These are phyloP conservation scores for Myotis daubentonii DNA, from an alignment of 2,797 vertebrate genomes.

Conservation along the genomic window DNA sequence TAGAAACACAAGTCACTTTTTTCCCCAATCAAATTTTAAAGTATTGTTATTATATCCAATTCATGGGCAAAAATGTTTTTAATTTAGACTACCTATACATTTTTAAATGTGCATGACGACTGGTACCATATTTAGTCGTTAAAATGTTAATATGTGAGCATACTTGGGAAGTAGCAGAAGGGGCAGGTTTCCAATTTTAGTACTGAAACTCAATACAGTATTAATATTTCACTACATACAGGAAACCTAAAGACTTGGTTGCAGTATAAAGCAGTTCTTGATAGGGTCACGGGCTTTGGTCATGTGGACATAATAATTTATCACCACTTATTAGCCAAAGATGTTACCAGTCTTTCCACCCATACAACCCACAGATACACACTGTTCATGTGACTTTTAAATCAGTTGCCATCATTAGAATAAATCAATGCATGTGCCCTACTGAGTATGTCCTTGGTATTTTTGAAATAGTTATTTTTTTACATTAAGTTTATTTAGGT, in stretches of 20 bases:
- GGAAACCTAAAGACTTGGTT: background rate
- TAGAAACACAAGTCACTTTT: conserved; percentile 24
- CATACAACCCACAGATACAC: background rate
- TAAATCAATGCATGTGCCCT: background rate
- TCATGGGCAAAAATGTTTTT: conserved; percentile 9
- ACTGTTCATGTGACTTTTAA: background rate
- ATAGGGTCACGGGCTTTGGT: background rate
- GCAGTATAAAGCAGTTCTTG: background rate
- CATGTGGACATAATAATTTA: background rate
- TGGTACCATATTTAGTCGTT: background rate
- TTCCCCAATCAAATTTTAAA: conserved; percentile 36
- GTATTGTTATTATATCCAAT: background rate
- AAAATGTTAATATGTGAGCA: conserved; percentile 21
- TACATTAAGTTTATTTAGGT: background rate
- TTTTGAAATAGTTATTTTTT: conserved; percentile 35
- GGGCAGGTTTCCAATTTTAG: conserved; percentile 3
- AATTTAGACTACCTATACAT: conserved; percentile 10
- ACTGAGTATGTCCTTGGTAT: background rate
- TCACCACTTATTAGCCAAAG: background rate
- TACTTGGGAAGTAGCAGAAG: conserved; percentile 39
- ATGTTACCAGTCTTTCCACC: background rate
- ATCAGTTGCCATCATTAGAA: conserved; percentile 9
- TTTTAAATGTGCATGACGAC: background rate
- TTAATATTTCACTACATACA: background rate
- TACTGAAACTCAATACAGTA: background rate